Evolutionary conservation across 2,797 vertebrate genomes (phyloP).

Genomic region (Mastacembelus armatus): DNA sequence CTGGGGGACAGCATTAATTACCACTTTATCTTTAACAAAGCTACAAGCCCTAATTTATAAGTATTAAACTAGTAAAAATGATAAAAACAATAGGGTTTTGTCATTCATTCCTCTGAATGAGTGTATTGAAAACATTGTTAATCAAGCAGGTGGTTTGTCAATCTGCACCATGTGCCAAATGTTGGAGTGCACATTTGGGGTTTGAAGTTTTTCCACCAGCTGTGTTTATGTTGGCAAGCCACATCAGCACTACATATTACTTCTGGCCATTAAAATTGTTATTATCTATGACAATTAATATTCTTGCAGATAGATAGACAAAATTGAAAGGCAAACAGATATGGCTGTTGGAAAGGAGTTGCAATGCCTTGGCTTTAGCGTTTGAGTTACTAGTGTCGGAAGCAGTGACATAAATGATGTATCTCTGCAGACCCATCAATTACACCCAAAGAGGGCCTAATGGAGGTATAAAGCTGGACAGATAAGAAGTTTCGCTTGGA

Average conservation of each 20-base stretch:
- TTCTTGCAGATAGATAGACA: not conserved
- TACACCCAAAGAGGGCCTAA: slow-evolving; percentile 80
- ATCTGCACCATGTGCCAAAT: slow-evolving; percentile 27
- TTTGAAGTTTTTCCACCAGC: slow-evolving; percentile 51
- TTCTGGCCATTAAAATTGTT: slow-evolving; percentile 33
- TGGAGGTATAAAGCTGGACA: slow-evolving; percentile 82
- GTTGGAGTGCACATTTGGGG: slow-evolving; percentile 28
- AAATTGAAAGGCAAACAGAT: slow-evolving; percentile 17
- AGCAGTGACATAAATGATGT: slow-evolving; percentile 81
- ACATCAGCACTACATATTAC: slow-evolving; percentile 12
- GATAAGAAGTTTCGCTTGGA: slow-evolving; percentile 81
- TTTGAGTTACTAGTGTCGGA: slow-evolving; percentile 73
- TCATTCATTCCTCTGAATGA: slow-evolving; percentile 5
- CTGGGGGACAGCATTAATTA: no score
- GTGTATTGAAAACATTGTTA: slow-evolving; percentile 32
- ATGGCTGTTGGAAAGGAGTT: slow-evolving; percentile 30
- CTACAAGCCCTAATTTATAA: not conserved
- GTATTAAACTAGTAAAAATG: not conserved
- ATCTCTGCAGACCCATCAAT: slow-evolving; percentile 82
- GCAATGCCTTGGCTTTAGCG: slow-evolving; percentile 54
- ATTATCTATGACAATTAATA: slow-evolving; percentile 34
- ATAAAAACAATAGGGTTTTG: slow-evolving; percentile 1
- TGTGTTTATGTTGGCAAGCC: slow-evolving; percentile 40
- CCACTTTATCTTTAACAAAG: no score
- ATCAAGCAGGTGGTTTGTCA: slow-evolving; percentile 48